A percentile compares a stretch with the other conserved stretches of the same genome.
Evolutionary conservation across 1,140 invertebrate genomes (phyloP).

Genomic region (Trichonephila inaurata): DNA sequence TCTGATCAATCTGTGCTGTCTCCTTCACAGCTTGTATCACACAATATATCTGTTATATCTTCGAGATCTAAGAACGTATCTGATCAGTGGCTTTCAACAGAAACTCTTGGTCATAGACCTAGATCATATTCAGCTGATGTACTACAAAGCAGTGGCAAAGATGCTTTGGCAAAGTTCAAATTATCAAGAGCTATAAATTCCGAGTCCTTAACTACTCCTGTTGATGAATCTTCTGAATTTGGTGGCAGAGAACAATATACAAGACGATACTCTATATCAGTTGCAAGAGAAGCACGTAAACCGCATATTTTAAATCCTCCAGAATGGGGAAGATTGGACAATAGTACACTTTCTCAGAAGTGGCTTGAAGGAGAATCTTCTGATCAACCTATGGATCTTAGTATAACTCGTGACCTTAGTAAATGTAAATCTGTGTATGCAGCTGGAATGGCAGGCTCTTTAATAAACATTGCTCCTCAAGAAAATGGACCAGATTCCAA

Average conservation of each 20-base stretch:
- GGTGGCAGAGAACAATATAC: conserved; percentile 51
- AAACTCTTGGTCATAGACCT: conserved; percentile 67
- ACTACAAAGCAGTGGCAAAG: conserved; percentile 54
- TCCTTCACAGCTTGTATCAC: conserved; percentile 34
- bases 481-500: background rate
- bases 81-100: conserved; percentile 70
- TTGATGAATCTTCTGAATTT: conserved; percentile 67
- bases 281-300: conserved; percentile 60
- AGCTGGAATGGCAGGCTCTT: conserved; percentile 5
- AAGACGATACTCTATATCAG: conserved; percentile 76
- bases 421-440: conserved; percentile 61
- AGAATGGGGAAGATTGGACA: conserved; percentile 39
- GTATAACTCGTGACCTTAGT: conserved; percentile 52
- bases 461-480: conserved; percentile 27
- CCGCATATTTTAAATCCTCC: conserved; percentile 20
- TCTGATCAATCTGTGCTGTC: conserved; percentile 59
- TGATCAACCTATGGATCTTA: conserved; percentile 78
- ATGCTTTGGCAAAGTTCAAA: conserved; percentile 56
- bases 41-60: conserved; percentile 1
- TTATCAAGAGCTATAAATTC: conserved; percentile 6
- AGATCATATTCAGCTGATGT: conserved; percentile 74
- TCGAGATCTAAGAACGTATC: conserved; percentile 36
- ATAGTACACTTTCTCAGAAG: background rate
- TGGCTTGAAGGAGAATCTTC: conserved; percentile 41
- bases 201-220: background rate